These are phyloP conservation scores for Megalops atlanticus DNA, from an alignment of 2,113 vertebrate genomes.

Conservation along the genomic window DNA sequence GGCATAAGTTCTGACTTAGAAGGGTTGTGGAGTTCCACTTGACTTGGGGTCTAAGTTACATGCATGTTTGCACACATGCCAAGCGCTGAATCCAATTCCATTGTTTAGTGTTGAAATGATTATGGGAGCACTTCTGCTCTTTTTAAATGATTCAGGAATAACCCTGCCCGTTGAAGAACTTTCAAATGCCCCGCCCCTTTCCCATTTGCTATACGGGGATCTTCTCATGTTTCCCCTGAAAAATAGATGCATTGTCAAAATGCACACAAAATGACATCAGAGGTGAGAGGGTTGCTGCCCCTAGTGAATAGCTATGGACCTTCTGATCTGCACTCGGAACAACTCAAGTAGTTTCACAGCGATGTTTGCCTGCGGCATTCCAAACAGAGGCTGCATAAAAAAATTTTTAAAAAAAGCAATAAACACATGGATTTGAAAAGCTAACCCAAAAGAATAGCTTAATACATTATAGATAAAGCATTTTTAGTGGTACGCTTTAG, in stretches of 20 bases:
- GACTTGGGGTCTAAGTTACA: no score
- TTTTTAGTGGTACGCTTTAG: conserved; percentile 81
- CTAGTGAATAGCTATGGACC: not conserved
- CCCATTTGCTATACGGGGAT: no score
- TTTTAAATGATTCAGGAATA: conserved; percentile 1
- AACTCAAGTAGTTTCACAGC: not conserved
- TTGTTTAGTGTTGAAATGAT: conserved; percentile 6
- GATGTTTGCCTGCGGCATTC: not conserved
- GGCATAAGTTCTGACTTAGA: no score
- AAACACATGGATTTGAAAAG: conserved; percentile 48
- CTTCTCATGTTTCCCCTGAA: no score
- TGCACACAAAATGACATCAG: no score
- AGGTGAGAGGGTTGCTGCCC: not conserved
- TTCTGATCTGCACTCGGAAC: not conserved
- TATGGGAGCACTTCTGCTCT: no score
- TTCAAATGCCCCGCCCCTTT: not conserved
- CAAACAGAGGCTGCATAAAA: conserved; percentile 37
- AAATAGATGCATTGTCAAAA: no score
- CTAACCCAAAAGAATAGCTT: conserved; percentile 55
- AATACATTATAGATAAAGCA: conserved; percentile 78
- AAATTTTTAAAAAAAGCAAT: conserved; percentile 73
- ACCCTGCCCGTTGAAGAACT: no score
- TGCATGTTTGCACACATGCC: not conserved
- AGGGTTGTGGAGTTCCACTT: no score
- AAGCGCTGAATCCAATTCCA: not conserved